Conservation (phyloP, 2,797 vertebrate genomes). For the Catostomus latipinnis region DNA sequence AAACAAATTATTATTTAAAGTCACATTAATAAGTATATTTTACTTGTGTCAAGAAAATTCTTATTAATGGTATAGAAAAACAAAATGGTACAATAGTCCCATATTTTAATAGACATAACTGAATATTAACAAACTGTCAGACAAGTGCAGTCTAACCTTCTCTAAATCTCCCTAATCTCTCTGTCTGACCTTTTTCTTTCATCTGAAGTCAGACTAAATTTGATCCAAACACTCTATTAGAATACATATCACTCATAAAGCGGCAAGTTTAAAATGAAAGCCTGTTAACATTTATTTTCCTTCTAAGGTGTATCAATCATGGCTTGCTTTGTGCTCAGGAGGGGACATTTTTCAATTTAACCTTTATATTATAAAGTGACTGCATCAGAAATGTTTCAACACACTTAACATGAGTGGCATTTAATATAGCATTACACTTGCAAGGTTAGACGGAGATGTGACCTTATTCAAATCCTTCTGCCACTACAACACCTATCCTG, state of each 20-base stretch:
- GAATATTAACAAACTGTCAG: slow-evolving; percentile 60
- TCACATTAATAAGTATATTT: too few species aligned
- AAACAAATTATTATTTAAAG: background rate
- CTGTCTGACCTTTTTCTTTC: slow-evolving; percentile 77
- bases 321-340: slow-evolving; percentile 73
- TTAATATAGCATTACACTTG: slow-evolving; percentile 96
- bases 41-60: background rate
- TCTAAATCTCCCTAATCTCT: slow-evolving; percentile 62
- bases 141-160: slow-evolving; percentile 54
- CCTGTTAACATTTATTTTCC: slow-evolving; percentile 84
- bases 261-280: slow-evolving; percentile 66
- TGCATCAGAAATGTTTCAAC: slow-evolving; percentile 84
- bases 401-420: slow-evolving; percentile 97
- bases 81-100: too few species aligned
- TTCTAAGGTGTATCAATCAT: slow-evolving; percentile 93
- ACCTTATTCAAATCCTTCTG: slow-evolving; percentile 98
- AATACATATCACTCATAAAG: slow-evolving; percentile 72
- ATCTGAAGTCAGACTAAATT: slow-evolving; percentile 74
- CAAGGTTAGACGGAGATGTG: slow-evolving; percentile 90
- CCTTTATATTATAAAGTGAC: slow-evolving; percentile 85
- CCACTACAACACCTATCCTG: slow-evolving; percentile 78
- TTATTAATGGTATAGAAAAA: slow-evolving; percentile 5
- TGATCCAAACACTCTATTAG: slow-evolving; percentile 74
- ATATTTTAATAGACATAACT: slow-evolving; percentile 39
- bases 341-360: slow-evolving; percentile 96